Percentiles rank a stretch among this genome's conserved stretches.
Conservation (phyloP, 2,888 invertebrate genomes). For the Meteorus colon region DNA sequence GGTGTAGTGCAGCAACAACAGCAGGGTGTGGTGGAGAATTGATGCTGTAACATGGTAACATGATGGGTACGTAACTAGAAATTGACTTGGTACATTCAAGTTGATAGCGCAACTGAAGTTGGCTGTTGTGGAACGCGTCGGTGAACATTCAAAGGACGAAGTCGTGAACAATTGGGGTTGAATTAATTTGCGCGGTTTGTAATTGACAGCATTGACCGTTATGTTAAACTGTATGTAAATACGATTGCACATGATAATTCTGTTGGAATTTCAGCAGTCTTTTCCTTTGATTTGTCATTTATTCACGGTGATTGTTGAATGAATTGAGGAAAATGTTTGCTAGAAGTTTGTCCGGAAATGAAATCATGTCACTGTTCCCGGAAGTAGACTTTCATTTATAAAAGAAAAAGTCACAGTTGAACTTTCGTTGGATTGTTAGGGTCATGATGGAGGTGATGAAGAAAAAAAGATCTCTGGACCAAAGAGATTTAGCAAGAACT, state of each 20-base stretch:
- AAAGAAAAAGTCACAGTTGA: too few species aligned
- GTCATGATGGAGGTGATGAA: too few species aligned
- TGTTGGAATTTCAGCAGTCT: too few species aligned
- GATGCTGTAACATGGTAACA: conserved; percentile 4
- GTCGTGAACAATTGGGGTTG: neutral
- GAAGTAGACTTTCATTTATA: too few species aligned
- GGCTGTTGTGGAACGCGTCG: neutral
- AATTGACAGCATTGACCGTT: neutral
- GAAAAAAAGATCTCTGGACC: neutral
- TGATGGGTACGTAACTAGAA: conserved; percentile 1
- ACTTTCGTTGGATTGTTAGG: too few species aligned
- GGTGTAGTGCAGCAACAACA: too few species aligned
- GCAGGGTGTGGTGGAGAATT: neutral
- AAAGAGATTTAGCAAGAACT: neutral
- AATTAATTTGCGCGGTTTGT: neutral
- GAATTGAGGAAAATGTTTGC: too few species aligned
- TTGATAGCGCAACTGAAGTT: neutral
- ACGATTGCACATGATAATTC: neutral
- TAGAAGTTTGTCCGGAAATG: too few species aligned
- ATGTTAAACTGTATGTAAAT: neutral
- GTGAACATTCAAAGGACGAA: conserved; percentile 4
- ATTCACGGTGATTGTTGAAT: too few species aligned
- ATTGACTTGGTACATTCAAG: conserved; percentile 22
- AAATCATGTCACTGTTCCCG: too few species aligned
- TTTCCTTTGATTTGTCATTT: too few species aligned